Percentiles rank a stretch among this genome's conserved stretches.
Evolutionary conservation across 1,140 invertebrate species (phyloP).

Genomic region (Drosophila orosa): DNA sequence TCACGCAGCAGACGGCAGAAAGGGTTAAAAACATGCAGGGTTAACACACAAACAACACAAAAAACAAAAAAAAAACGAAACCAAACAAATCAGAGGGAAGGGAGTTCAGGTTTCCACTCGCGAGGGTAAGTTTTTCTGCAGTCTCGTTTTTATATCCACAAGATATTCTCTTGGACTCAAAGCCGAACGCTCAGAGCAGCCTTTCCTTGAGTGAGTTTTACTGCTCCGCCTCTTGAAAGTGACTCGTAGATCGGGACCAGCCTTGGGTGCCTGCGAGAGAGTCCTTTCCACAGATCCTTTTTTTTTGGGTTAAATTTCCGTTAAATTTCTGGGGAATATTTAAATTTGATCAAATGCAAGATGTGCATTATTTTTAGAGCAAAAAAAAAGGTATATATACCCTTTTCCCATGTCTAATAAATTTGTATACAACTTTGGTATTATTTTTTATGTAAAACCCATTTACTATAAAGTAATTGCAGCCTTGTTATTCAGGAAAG

Average conservation of each 20-base stretch:
- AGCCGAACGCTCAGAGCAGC: neutral
- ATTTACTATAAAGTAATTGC: neutral
- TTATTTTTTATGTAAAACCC: neutral
- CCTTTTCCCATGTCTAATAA: conserved; percentile 24
- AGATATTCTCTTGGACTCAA: conserved; percentile 16
- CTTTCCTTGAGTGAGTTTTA: conserved; percentile 45
- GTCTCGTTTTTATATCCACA: conserved; percentile 21
- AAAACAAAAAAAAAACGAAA: conserved; percentile 10
- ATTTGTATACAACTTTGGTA: neutral
- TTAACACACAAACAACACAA: conserved; percentile 18
- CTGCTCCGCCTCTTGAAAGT: conserved; percentile 56
- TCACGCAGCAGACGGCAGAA: conserved; percentile 59
- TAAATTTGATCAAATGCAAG: conserved; percentile 27
- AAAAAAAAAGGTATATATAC: conserved; percentile 15
- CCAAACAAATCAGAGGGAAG: conserved; percentile 20
- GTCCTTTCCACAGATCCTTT: conserved; percentile 5
- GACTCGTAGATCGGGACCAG: conserved; percentile 19
- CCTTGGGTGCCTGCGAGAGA: conserved; percentile 16
- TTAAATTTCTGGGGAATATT: conserved; percentile 52
- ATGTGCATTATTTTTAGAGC: conserved; percentile 9
- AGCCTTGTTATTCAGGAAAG: neutral
- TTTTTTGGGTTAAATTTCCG: conserved; percentile 57
- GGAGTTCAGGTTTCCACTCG: conserved; percentile 5
- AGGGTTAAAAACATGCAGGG: conserved; percentile 59
- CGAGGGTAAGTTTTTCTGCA: conserved; percentile 61